Evolutionary conservation across 2,888 invertebrate species (phyloP), one percentile per base, ranked within the genome.

Genomic region (Drosophila mayaguana): DNA sequence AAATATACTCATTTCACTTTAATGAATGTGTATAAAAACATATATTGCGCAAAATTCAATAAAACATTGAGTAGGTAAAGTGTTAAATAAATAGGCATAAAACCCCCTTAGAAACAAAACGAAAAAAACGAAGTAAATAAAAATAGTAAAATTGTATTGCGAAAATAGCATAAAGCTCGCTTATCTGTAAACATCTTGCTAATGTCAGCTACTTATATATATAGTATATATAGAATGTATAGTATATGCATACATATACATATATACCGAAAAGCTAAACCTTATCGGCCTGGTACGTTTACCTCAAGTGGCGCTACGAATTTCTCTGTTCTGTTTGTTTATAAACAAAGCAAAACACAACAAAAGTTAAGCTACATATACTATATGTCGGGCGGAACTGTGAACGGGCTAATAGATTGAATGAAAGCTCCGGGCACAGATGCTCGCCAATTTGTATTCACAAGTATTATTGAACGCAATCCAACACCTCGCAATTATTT

Each of bases 311-410:
- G 78, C 67, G 74, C 60, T 57, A 61, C 11, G 36, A 20, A 18
- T 32, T 12, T 18, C 1, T 22, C 4, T 11, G 42, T 22, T 18
- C 14, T 18, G 48, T 73, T 80, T 88, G 63, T 86, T 86, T 86
- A 88, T 72, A 80, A 83, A 80, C 70, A 88, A 66, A 70, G 59
- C 48, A 51, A 56, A 38, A 32, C 32, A 32, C 14, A 38, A 18
- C 32, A 50, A 50, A 50, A 71, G 12, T 34, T 28, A 25, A 46
- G 32, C 46, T 59, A 63, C 36, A 42, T 32, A 43, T 25, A 14
- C 8, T 53, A 22, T 40, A 40, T 20, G 1, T 20, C 2, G 9
- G 16, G 22, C 36, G 28, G 50, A 16, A 20, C 22, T 48, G 51
- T 46, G 9, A 28, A 34, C 28, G 6, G 43, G 43, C 34, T 8